Percentiles rank a stretch among this genome's conserved stretches.
These are phyloP conservation scores for Phoeniculus purpureus DNA, from an alignment of 2,797 vertebrate genomes.

Conservation along the genomic window DNA sequence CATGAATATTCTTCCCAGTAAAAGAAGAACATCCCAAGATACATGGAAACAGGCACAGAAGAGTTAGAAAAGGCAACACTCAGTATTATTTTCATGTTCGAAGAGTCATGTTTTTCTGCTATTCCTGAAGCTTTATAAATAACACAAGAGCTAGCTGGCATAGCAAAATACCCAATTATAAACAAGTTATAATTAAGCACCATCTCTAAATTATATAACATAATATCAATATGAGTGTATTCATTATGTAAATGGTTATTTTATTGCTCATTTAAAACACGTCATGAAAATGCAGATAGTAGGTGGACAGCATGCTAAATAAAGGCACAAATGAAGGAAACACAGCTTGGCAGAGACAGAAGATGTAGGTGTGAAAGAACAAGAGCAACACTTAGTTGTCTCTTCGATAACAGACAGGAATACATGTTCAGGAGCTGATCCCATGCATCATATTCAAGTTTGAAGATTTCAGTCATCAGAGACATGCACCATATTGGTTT, in stretches of 20 bases:
- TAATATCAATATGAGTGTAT: conserved; percentile 35
- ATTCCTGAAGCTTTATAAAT: conserved; percentile 43
- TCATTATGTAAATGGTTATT: conserved; percentile 56
- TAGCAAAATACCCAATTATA: conserved; percentile 53
- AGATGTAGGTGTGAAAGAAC: conserved; percentile 57
- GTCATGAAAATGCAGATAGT: conserved; percentile 47
- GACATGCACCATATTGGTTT: not conserved
- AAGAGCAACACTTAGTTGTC: conserved; percentile 35
- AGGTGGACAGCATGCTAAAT: conserved; percentile 67
- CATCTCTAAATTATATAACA: conserved; percentile 56
- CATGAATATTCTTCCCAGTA: not conserved
- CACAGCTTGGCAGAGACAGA: conserved; percentile 29
- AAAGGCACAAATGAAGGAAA: conserved; percentile 32
- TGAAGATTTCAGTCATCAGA: not conserved
- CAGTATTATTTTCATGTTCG: not conserved
- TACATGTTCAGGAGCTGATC: not conserved
- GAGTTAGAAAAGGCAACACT: not conserved
- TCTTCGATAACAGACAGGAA: not conserved
- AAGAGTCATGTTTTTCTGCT: not conserved
- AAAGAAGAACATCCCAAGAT: not conserved
- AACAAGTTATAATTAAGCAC: conserved; percentile 58
- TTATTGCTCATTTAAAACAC: conserved; percentile 65
- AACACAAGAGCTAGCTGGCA: not conserved
- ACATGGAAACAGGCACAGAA: not conserved
- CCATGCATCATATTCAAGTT: not conserved